Evolutionary conservation across 2,888 invertebrate species (phyloP).

Genomic region (Salticus scenicus): DNA sequence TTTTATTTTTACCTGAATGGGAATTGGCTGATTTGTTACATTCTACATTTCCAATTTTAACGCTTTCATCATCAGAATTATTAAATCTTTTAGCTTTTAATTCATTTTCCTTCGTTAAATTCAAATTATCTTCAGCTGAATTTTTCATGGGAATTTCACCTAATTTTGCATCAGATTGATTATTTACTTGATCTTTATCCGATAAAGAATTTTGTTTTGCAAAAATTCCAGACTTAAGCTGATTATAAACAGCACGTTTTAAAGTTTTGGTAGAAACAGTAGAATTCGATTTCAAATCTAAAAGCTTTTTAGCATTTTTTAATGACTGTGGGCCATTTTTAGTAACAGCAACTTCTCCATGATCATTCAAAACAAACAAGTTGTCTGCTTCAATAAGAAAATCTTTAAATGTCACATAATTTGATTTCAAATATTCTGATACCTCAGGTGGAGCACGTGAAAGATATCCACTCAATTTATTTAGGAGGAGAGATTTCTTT

Average conservation of each 20-base stretch:
- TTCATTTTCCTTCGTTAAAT: no score
- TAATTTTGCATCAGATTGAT: no score
- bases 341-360: constrained; percentile 7
- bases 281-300: neutral
- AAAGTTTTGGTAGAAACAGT: neutral
- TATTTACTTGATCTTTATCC: no score
- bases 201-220: no score
- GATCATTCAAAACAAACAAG: neutral
- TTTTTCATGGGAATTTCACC: no score
- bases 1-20: no score
- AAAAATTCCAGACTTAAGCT: no score
- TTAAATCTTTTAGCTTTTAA: no score
- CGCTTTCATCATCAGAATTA: no score
- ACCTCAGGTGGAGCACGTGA: neutral
- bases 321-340: neutral
- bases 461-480: constrained; percentile 1
- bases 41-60: no score
- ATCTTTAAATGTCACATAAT: constrained; percentile 4
- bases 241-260: neutral
- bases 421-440: neutral
- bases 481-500: neutral
- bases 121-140: no score
- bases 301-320: neutral
- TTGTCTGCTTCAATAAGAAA: neutral
- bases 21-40: no score